Evolutionary conservation across 2,113 vertebrate genomes (phyloP).

Genomic region (Xenopus borealis): DNA sequence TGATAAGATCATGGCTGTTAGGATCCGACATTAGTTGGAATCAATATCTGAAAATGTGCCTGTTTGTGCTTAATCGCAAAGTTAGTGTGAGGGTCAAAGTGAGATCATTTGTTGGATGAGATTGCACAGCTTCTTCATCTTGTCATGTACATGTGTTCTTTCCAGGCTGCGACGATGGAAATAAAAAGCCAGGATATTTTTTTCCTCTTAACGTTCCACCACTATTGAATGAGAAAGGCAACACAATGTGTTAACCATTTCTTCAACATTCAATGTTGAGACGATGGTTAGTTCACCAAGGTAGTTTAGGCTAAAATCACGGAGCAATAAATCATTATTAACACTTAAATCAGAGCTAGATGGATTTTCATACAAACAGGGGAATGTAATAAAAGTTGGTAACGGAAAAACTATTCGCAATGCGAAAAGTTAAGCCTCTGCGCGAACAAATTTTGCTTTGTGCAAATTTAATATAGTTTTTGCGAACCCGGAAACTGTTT

Average conservation of each 20-base stretch:
- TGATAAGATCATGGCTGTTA: slow-evolving; percentile 78
- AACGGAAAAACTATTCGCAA: too few relatives aligned
- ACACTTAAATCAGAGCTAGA: too few relatives aligned
- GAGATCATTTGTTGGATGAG: slow-evolving; percentile 74
- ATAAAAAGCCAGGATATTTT: slow-evolving; percentile 30
- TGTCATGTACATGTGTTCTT: slow-evolving; percentile 58
- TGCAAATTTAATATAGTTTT: too few relatives aligned
- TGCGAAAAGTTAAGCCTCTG: too few relatives aligned
- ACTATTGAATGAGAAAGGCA: background rate
- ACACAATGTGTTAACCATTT: slow-evolving; percentile 6
- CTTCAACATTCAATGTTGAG: background rate
- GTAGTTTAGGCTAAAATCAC: background rate
- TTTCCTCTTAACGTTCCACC: background rate
- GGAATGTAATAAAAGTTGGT: too few relatives aligned
- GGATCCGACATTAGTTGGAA: slow-evolving; percentile 80
- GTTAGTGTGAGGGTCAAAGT: slow-evolving; percentile 67
- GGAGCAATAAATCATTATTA: too few relatives aligned
- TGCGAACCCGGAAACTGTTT: too few relatives aligned
- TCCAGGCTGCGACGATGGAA: slow-evolving; percentile 54
- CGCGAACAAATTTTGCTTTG: too few relatives aligned
- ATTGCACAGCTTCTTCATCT: slow-evolving; percentile 71
- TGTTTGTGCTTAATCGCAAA: slow-evolving; percentile 79
- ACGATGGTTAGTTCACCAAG: background rate
- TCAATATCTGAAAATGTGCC: slow-evolving; percentile 83
- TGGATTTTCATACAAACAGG: too few relatives aligned